phyloP scores from a whole-genome alignment of 1,140 invertebrate species.

The Augochlora pura region DNA sequence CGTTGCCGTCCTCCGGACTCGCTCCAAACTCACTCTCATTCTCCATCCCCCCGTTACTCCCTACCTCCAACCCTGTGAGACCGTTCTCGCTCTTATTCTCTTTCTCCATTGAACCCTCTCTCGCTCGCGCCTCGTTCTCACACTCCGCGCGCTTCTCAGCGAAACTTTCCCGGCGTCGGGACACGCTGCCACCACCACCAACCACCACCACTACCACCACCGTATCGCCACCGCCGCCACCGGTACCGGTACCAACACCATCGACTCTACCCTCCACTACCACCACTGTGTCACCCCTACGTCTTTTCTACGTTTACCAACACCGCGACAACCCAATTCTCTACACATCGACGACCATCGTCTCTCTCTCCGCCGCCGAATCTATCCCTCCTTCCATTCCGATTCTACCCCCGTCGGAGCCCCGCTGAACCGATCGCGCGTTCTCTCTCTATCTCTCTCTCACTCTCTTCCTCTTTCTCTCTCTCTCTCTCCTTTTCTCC shows the following conservation, averaged over 20 bases:
- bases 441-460: constrained; percentile 36
- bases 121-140: constrained; percentile 57
- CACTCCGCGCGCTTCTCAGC: constrained; percentile 62
- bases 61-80: constrained; percentile 24
- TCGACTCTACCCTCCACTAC: constrained; percentile 28
- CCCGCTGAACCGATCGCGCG: too few species aligned
- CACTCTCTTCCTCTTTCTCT: constrained; percentile 4
- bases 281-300: constrained; percentile 48
- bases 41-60: constrained; percentile 34
- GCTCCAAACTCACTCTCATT: constrained; percentile 60
- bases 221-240: constrained; percentile 23
- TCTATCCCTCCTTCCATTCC: constrained; percentile 52
- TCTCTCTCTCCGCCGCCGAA: constrained; percentile 38
- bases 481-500: constrained; percentile 40
- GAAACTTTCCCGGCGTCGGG: constrained; percentile 74
- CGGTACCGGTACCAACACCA: constrained; percentile 32
- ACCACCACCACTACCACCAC: constrained; percentile 46
- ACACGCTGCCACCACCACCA: constrained; percentile 62
- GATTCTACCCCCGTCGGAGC: constrained; percentile 40
- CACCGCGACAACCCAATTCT: constrained; percentile 44
- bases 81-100: constrained; percentile 52
- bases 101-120: constrained; percentile 35
- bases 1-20: constrained; percentile 64
- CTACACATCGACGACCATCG: constrained; percentile 28
- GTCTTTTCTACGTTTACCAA: constrained; percentile 56